Evolutionary conservation across 2,113 vertebrate genomes (phyloP).

Genomic region (Phyllopteryx taeniolatus): DNA sequence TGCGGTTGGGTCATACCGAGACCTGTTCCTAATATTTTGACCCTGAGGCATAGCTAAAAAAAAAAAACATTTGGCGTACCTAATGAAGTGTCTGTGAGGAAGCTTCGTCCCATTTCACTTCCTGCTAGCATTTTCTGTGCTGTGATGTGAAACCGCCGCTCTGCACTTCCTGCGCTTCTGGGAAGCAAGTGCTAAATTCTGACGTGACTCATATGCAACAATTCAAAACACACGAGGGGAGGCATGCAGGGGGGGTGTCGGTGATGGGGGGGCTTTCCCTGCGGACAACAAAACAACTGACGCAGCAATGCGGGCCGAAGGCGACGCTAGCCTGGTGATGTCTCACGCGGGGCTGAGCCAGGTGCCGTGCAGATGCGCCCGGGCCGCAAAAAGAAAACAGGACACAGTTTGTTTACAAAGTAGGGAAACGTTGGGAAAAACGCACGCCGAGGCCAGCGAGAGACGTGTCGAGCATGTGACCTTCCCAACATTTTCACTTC

Average conservation of each 20-base stretch:
- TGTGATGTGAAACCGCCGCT: neutral
- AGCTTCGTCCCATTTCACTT: constrained; percentile 3
- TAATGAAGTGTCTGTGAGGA: neutral
- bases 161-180: constrained; percentile 1
- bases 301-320: constrained; percentile 49
- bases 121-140: neutral
- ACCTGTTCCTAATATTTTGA: neutral
- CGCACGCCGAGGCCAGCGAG: neutral
- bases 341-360: neutral
- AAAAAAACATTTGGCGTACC: neutral
- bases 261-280: constrained; percentile 40
- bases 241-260: neutral
- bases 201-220: constrained; percentile 20
- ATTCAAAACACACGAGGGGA: constrained; percentile 27
- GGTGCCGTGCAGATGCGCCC: neutral
- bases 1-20: neutral
- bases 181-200: constrained; percentile 6
- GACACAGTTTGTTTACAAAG: neutral
- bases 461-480: neutral
- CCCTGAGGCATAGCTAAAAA: too few relatives aligned
- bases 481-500: neutral
- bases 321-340: constrained; percentile 37
- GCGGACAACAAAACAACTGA: constrained; percentile 61
- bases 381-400: neutral
- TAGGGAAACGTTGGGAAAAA: neutral